phyloP scores from a whole-genome alignment of 2,113 vertebrate species.

The Ploceus nigricollis region DNA sequence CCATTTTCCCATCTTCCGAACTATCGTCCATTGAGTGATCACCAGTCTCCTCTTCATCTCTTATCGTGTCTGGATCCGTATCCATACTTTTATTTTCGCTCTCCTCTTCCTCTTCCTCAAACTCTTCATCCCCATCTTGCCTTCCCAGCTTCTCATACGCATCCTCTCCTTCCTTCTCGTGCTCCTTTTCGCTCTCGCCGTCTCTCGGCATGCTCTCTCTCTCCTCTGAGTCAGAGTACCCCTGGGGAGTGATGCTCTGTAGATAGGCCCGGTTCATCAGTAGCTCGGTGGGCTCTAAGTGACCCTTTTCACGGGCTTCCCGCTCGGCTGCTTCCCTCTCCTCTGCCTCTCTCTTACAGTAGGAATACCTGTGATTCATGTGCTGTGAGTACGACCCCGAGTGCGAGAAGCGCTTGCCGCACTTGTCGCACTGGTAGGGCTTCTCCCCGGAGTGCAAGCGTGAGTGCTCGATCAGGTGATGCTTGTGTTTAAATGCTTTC shows the following conservation, averaged over 20 bases:
- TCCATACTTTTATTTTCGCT: conserved; percentile 99
- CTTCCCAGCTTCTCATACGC: conserved; percentile 89
- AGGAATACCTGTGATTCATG: conserved; percentile 99
- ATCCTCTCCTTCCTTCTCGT: conserved; percentile 89
- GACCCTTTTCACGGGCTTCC: conserved; percentile 94
- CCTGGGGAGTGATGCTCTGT: conserved; percentile 93
- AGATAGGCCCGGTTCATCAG: conserved; percentile 96
- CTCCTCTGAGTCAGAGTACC: conserved; percentile 93
- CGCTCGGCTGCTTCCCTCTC: conserved; percentile 95
- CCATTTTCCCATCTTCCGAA: conserved; percentile 98
- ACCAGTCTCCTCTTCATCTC: conserved; percentile 95
- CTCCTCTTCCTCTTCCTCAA: conserved; percentile 94
- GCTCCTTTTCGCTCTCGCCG: conserved; percentile 88
- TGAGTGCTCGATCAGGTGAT: conserved; percentile 98
- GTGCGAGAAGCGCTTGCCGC: conserved; percentile 98
- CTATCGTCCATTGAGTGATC: conserved; percentile 99
- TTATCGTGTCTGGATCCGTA: conserved; percentile 96
- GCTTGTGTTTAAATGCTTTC: conserved; percentile 99
- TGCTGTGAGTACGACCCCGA: conserved; percentile 99
- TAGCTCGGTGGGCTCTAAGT: conserved; percentile 95
- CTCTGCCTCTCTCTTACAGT: conserved; percentile 98
- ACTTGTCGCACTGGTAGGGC: conserved; percentile 99
- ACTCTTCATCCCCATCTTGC: conserved; percentile 88
- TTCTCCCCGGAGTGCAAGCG: conserved; percentile 98
- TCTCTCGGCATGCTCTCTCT: conserved; percentile 90